Evolutionary conservation across 2,888 invertebrate species (phyloP).

Genomic region (Thera britannica): DNA sequence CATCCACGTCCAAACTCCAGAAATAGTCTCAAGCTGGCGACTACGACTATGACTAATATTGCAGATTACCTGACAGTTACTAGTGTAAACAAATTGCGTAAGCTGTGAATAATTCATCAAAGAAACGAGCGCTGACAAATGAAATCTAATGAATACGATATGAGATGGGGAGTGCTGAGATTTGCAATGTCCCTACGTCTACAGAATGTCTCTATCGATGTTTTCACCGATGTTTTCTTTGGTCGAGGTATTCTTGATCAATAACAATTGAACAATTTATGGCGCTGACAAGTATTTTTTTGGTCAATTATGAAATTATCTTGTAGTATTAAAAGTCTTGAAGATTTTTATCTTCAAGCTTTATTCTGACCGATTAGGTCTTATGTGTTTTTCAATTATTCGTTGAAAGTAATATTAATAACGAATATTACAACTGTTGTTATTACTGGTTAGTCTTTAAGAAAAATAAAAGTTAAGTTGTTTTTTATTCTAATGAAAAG

Average conservation of each 20-base stretch:
- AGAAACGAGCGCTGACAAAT: slow-evolving; percentile 78
- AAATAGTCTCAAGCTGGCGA: slow-evolving; percentile 50
- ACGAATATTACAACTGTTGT: no score
- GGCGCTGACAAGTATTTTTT: no score
- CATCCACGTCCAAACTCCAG: slow-evolving; percentile 55
- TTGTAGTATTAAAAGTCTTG: no score
- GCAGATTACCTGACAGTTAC: slow-evolving; percentile 39
- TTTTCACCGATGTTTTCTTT: not conserved
- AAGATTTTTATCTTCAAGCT: no score
- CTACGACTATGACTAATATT: slow-evolving; percentile 44
- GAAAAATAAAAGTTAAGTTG: not conserved
- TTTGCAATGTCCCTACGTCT: slow-evolving; percentile 54
- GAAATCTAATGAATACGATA: slow-evolving; percentile 82
- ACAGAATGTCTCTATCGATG: slow-evolving; percentile 26
- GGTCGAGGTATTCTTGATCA: not conserved
- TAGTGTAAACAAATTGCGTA: slow-evolving; percentile 75
- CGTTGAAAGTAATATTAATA: no score
- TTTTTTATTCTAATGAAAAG: not conserved
- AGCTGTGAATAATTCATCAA: slow-evolving; percentile 79
- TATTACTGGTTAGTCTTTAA: not conserved
- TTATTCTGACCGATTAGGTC: no score
- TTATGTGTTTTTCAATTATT: no score
- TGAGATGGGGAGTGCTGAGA: slow-evolving; percentile 67
- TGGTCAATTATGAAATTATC: no score
- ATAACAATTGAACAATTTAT: no score